Evolutionary conservation across 2,113 vertebrate genomes (phyloP), one percentile per base, ranked within the genome.

Genomic region (Tachuris rubrigastra): DNA sequence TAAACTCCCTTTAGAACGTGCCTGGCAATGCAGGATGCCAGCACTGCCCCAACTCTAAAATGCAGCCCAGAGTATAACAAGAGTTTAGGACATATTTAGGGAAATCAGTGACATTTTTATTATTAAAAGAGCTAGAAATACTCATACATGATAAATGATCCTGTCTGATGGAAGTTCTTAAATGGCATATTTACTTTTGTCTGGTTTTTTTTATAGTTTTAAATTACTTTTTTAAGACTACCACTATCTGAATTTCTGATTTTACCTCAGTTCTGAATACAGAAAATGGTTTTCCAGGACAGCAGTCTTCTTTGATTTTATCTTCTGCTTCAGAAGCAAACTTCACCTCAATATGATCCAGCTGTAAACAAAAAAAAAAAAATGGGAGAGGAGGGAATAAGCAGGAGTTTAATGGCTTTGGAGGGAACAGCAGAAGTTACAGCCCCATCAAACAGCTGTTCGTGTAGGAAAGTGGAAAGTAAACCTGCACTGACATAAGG

Each of bases 301-400:
- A 99, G 97, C 99, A 99, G 21, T 99, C 99, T 96, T 99, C 99
- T 95, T 98, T 99, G 91, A 99, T 96, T 98, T 99, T 99, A 96
- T 99, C 99, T 62, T 99, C 99, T 79, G 98, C 99, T 96, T 99
- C 99, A 13, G 99, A 99, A 49, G 99, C 98, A 97, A 99, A 99
- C 95, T 98, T 98, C 86, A 99, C 90, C 60, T 99, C 99, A 69
- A 99, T 99, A 85, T 98, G 98, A 95, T 99, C 99, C 96, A 99
- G 94, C 99, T 99, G 93, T 41, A 14, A 50, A n/a, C n/a, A n/a
- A 50, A 85, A 30, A 47, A 20, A 4, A 76, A 33, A n/a, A 73
- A 24, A 27, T 9, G 42, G 6, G 9, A 8, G 41, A 49, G 19
- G 23, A 56, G 49, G 49, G 73, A 90, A 83, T 58, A 76, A 56